Percentiles rank a stretch among this genome's conserved stretches.
Conservation (phyloP, 2,888 invertebrate genomes). For the Nipponacmea schrenckii region DNA sequence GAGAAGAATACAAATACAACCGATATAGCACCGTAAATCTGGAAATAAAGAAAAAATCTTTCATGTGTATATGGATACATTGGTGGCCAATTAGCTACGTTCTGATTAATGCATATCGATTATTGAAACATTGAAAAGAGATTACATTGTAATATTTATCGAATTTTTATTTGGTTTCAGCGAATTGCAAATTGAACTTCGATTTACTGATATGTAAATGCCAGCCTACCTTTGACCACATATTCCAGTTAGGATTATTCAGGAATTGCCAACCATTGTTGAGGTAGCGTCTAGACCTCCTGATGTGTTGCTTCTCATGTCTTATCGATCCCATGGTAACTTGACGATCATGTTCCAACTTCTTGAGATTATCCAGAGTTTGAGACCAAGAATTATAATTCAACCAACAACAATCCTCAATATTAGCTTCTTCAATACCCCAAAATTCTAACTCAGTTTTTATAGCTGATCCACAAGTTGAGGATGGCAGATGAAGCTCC, state of each 20-base stretch:
- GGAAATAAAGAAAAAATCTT: conserved; percentile 17
- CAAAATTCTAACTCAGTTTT: conserved; percentile 49
- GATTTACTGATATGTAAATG: too few species aligned
- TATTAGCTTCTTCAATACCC: conserved; percentile 41
- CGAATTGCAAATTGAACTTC: too few species aligned
- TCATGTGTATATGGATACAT: too few species aligned
- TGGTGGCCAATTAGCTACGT: too few species aligned
- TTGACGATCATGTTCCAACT: conserved; percentile 29
- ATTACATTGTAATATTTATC: too few species aligned
- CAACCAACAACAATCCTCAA: conserved; percentile 49
- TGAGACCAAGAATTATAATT: conserved; percentile 34
- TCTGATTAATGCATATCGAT: too few species aligned
- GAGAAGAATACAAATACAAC: conserved; percentile 32
- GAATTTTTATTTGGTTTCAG: too few species aligned
- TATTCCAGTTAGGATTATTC: conserved; percentile 43
- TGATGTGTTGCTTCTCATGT: background rate
- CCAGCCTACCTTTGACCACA: conserved; percentile 42
- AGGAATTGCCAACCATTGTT: conserved; percentile 40
- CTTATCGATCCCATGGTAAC: conserved; percentile 4
- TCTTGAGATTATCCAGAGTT: conserved; percentile 22
- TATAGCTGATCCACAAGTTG: conserved; percentile 29
- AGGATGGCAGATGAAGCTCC: conserved; percentile 36
- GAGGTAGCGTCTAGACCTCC: background rate
- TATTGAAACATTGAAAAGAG: too few species aligned
- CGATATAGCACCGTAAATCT: conserved; percentile 34